These are phyloP conservation scores for Orientallactaga bullata DNA, from an alignment of 2,113 vertebrate species.

Conservation along the genomic window DNA sequence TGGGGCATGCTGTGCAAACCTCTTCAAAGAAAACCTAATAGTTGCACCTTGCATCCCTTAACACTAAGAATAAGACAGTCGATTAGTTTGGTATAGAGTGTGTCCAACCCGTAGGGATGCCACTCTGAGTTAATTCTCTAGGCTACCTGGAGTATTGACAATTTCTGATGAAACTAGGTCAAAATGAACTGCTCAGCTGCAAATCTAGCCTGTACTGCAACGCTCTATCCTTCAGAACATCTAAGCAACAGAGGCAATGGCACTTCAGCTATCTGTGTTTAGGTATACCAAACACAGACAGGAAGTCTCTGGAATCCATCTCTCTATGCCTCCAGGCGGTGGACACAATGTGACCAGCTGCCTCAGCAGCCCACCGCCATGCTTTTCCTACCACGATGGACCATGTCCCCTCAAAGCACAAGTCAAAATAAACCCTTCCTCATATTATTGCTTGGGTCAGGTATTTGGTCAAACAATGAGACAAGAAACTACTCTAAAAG, in stretches of 20 bases:
- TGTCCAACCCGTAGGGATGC: background rate
- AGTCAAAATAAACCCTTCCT: too few species aligned
- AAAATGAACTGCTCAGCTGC: background rate
- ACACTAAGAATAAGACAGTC: slow-evolving; percentile 1
- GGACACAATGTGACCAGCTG: too few species aligned
- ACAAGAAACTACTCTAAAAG: too few species aligned
- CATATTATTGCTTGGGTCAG: too few species aligned
- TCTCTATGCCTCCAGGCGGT: background rate
- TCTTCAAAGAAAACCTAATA: background rate
- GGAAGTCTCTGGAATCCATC: background rate
- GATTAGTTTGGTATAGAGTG: background rate
- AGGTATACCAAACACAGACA: background rate
- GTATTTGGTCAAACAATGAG: too few species aligned
- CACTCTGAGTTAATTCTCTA: background rate
- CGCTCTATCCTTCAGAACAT: background rate
- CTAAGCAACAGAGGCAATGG: background rate
- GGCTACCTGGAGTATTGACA: background rate
- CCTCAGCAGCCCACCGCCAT: too few species aligned
- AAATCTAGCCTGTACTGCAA: background rate
- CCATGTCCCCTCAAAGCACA: too few species aligned
- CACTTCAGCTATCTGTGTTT: background rate
- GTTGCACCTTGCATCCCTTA: background rate
- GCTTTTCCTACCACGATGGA: too few species aligned
- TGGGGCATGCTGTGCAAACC: background rate
- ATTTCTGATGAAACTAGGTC: background rate